Evolutionary conservation across 2,113 vertebrate species (phyloP).

Genomic region (Pogona vitticeps): DNA sequence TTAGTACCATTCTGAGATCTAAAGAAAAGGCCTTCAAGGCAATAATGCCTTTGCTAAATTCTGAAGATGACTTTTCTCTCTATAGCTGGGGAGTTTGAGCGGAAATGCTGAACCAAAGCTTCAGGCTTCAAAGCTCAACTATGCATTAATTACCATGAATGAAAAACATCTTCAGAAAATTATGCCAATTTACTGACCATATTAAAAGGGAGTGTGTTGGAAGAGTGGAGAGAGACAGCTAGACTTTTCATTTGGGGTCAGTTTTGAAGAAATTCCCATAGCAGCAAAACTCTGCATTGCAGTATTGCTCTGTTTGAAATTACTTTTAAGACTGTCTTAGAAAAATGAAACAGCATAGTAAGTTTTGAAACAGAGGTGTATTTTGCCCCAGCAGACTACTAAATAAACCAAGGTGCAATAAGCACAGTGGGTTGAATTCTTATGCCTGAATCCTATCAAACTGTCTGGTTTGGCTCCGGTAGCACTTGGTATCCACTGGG

Average conservation of each 20-base stretch:
- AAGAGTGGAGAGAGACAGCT: background rate
- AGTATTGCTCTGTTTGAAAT: background rate
- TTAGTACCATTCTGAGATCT: conserved; percentile 44
- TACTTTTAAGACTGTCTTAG: conserved; percentile 6
- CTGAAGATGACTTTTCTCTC: background rate
- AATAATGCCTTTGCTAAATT: conserved; percentile 41
- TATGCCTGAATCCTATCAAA: too few relatives aligned
- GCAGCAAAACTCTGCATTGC: background rate
- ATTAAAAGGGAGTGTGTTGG: background rate
- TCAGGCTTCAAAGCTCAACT: conserved; percentile 21
- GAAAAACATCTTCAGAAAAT: conserved; percentile 26
- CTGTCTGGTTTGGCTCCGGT: too few relatives aligned
- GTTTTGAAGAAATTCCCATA: conserved; percentile 30
- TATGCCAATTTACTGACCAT: conserved; percentile 7
- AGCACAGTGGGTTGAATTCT: too few relatives aligned
- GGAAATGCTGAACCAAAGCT: conserved; percentile 5
- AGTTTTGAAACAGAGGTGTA: background rate
- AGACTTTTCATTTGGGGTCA: conserved; percentile 32
- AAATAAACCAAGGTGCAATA: background rate
- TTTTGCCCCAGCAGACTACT: background rate
- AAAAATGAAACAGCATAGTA: background rate
- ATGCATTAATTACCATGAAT: conserved; percentile 23
- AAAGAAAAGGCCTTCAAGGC: conserved; percentile 42
- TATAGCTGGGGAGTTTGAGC: conserved; percentile 7
- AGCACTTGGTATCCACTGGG: too few relatives aligned